A percentile compares a stretch with the other conserved stretches of the same genome.
Evolutionary conservation across 1,140 invertebrate species (phyloP).

Genomic region (Pseudobourletiella spinata): DNA sequence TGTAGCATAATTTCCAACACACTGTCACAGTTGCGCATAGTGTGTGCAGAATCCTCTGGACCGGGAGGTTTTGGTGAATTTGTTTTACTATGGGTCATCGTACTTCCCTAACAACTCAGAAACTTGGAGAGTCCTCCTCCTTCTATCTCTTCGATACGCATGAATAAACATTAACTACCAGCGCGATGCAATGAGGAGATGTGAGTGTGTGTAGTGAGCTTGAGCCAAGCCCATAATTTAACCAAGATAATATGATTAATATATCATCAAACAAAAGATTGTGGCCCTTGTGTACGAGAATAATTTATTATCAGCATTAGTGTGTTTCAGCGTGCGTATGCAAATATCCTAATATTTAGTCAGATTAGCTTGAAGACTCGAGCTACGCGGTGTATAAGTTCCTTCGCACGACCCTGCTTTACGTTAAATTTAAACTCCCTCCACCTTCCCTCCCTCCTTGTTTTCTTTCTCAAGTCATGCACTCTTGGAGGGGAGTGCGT

Average conservation of each 20-base stretch:
- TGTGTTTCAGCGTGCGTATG: neutral
- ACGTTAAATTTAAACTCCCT: too few species aligned
- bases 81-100: conserved; percentile 15
- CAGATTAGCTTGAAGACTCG: too few species aligned
- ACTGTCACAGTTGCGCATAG: neutral
- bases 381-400: too few species aligned
- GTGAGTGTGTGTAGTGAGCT: neutral
- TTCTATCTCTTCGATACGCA: conserved; percentile 15
- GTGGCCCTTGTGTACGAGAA: neutral
- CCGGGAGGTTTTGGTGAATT: neutral
- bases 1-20: neutral
- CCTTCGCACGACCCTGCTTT: too few species aligned
- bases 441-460: too few species aligned
- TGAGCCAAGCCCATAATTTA: conserved; percentile 5
- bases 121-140: neutral
- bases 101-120: conserved; percentile 2
- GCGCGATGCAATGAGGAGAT: neutral
- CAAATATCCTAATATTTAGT: neutral
- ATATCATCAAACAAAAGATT: conserved; percentile 1
- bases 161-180: conserved; percentile 18
- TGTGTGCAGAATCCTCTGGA: neutral
- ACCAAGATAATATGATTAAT: conserved; percentile 9
- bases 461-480: too few species aligned
- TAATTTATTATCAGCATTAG: conserved; percentile 3
- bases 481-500: too few species aligned